Percentiles rank a stretch among this genome's conserved stretches.
Evolutionary conservation across 2,797 vertebrate genomes (phyloP).

Genomic region (Poeciliopsis paucimaculata): DNA sequence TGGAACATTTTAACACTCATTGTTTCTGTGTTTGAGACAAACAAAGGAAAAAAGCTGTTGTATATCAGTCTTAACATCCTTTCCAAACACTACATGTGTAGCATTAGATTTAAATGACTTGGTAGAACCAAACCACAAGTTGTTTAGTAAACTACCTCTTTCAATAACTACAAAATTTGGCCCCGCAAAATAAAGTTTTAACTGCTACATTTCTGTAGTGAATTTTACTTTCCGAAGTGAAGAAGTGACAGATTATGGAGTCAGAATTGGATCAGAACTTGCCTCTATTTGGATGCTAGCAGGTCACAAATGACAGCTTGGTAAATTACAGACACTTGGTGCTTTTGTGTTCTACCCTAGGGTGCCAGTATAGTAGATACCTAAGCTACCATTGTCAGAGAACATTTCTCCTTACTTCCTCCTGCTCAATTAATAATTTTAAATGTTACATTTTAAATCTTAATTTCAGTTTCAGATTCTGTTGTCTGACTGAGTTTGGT

Average conservation of each 20-base stretch:
- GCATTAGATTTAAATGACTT: background rate
- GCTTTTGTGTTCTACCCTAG: background rate
- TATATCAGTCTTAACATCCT: background rate
- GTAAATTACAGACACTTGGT: background rate
- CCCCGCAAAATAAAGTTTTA: background rate
- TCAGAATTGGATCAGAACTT: background rate
- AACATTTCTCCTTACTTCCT: background rate
- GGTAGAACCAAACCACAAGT: background rate
- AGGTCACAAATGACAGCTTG: background rate
- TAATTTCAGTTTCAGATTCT: background rate
- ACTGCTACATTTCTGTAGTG: background rate
- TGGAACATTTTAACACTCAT: background rate
- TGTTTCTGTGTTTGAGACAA: background rate
- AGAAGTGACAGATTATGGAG: background rate
- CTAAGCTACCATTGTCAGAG: background rate
- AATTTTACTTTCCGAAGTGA: background rate
- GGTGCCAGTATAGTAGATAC: background rate
- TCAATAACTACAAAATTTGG: background rate
- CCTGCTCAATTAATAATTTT: background rate
- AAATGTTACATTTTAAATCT: background rate
- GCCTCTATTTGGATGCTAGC: background rate
- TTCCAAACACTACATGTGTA: background rate
- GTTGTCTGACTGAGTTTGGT: background rate
- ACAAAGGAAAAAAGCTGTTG: background rate
- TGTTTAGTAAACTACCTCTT: background rate